Percentiles rank a stretch among this genome's conserved stretches.
These are phyloP conservation scores for Lipotes vexillifer DNA, from an alignment of 2,113 vertebrate species.

Conservation along the genomic window DNA sequence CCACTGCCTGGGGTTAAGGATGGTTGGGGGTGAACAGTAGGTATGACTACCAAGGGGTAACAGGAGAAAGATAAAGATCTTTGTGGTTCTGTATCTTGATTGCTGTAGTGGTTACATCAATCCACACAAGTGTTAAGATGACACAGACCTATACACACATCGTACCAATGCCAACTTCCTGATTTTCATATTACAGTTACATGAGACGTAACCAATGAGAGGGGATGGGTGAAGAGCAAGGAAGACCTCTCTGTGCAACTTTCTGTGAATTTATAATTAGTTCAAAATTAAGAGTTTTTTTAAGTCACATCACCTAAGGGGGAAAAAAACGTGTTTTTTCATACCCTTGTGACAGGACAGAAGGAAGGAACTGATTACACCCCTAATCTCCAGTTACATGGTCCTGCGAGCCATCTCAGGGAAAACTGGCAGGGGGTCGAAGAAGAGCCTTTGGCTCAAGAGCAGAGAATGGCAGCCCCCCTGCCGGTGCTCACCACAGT, in stretches of 20 bases:
- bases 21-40: too few relatives aligned
- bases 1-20: neutral
- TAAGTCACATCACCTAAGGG: neutral
- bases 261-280: neutral
- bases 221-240: neutral
- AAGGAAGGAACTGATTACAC: neutral
- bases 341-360: neutral
- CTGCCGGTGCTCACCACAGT: neutral
- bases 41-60: accelerated
- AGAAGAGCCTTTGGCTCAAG: neutral
- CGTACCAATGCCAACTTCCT: neutral
- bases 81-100: neutral
- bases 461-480: neutral
- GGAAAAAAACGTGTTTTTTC: neutral
- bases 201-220: neutral
- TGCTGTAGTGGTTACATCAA: neutral
- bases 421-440: neutral
- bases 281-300: neutral
- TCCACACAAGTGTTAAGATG: neutral
- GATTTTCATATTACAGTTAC: neutral
- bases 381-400: neutral
- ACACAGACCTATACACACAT: neutral
- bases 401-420: neutral
- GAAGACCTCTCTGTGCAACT: neutral
- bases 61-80: neutral